Conservation (phyloP, 2,113 vertebrate genomes). For the Otocyon megalotis region DNA sequence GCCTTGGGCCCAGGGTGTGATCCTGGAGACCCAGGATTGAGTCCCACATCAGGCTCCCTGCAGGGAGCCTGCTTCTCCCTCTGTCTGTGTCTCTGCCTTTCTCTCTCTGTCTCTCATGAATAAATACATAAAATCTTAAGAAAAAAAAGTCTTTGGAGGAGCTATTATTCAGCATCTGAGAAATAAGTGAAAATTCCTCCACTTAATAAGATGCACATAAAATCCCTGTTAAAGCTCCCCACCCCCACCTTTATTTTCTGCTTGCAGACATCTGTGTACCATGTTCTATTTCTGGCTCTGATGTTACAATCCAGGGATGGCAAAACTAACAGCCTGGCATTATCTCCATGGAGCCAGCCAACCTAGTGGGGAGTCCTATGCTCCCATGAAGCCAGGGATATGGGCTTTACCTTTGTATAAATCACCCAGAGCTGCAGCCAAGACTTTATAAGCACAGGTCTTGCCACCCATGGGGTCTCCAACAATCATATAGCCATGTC, state of each 20-base stretch:
- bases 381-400: not conserved
- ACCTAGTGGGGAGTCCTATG: not conserved
- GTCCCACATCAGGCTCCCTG: no score
- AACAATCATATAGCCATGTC: constrained; percentile 97
- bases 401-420: constrained; percentile 87
- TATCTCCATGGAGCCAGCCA: constrained; percentile 41
- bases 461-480: constrained; percentile 95
- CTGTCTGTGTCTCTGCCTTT: no score
- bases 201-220: not conserved
- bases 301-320: not conserved
- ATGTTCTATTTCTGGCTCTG: constrained; percentile 65
- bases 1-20: no score
- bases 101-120: no score
- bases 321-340: constrained; percentile 42
- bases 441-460: constrained; percentile 92
- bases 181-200: constrained; percentile 19
- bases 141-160: not conserved
- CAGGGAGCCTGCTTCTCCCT: no score
- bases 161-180: not conserved
- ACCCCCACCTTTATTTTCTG: not conserved
- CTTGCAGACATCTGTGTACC: constrained; percentile 17
- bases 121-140: no score
- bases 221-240: not conserved
- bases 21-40: no score
- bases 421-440: constrained; percentile 91